These are phyloP conservation scores for Seira sanloemensis DNA, from an alignment of 2,888 invertebrate species.

Conservation along the genomic window DNA sequence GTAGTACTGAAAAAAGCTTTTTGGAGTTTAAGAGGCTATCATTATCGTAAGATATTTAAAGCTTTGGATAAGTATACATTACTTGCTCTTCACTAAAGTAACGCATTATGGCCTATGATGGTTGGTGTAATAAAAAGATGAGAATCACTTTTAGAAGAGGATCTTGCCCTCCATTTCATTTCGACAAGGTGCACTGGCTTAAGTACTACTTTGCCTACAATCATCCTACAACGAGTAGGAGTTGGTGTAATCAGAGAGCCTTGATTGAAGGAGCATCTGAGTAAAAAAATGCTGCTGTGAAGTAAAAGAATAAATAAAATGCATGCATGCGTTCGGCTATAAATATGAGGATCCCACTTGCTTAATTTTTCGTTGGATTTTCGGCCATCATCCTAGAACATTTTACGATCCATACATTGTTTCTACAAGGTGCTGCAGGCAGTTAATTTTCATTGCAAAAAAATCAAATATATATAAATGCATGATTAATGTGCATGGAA, in stretches of 20 bases:
- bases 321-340: too few relatives aligned
- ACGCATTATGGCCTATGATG: neutral
- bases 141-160: conserved; percentile 11
- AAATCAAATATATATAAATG: too few relatives aligned
- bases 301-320: neutral
- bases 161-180: conserved; percentile 38
- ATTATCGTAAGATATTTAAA: neutral
- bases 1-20: neutral
- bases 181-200: neutral
- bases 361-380: too few relatives aligned
- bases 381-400: too few relatives aligned
- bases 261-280: conserved; percentile 19
- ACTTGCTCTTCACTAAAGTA: neutral
- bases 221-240: neutral
- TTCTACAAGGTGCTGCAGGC: too few relatives aligned
- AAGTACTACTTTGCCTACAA: conserved; percentile 9
- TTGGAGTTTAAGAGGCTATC: conserved; percentile 1
- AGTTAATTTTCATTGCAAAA: too few relatives aligned
- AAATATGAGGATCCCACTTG: too few relatives aligned
- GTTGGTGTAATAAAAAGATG: neutral
- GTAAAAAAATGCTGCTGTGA: too few relatives aligned
- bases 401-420: too few relatives aligned
- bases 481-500: neutral
- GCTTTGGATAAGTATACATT: neutral
- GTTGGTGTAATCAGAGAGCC: conserved; percentile 15